These are phyloP conservation scores for Campoletis sonorensis DNA, from an alignment of 1,140 invertebrate species.

Conservation along the genomic window DNA sequence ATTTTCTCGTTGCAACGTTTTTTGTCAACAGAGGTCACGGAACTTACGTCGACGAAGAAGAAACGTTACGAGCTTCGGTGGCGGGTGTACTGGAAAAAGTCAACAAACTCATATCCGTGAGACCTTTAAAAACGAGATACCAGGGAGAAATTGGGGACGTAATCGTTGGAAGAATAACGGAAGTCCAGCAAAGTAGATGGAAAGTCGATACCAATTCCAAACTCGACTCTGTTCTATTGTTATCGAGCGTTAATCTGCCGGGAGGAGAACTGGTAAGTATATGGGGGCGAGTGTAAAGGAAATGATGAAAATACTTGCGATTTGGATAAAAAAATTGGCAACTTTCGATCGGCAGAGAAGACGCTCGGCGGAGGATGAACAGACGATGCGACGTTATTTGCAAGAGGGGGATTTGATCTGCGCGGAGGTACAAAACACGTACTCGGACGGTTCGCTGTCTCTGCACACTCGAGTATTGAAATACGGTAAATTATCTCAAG, in stretches of 20 bases:
- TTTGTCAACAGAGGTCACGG: conserved; percentile 91
- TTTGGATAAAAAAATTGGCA: too few species aligned
- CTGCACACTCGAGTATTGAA: conserved; percentile 97
- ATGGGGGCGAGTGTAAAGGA: too few species aligned
- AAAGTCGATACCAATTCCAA: conserved; percentile 96
- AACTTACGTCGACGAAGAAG: conserved; percentile 90
- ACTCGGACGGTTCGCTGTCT: conserved; percentile 93
- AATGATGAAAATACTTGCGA: too few species aligned
- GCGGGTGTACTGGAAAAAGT: conserved; percentile 95
- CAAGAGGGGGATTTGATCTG: conserved; percentile 98
- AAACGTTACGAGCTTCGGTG: conserved; percentile 91
- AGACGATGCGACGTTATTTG: conserved; percentile 96
- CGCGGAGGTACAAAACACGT: conserved; percentile 97
- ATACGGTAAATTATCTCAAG: conserved; percentile 95
- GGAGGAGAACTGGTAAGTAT: conserved; percentile 92
- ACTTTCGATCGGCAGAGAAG: conserved; percentile 81
- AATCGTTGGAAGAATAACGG: conserved; percentile 94
- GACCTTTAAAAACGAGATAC: conserved; percentile 92
- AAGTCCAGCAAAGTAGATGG: conserved; percentile 95
- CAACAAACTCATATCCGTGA: conserved; percentile 95
- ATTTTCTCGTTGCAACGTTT: neutral
- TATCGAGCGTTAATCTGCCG: conserved; percentile 97
- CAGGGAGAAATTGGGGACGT: conserved; percentile 98
- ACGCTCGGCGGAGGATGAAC: conserved; percentile 96
- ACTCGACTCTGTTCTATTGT: conserved; percentile 90